These are phyloP conservation scores for Porites divaricata DNA, from an alignment of 92 coral and sea anemone genomes.

Conservation along the genomic window DNA sequence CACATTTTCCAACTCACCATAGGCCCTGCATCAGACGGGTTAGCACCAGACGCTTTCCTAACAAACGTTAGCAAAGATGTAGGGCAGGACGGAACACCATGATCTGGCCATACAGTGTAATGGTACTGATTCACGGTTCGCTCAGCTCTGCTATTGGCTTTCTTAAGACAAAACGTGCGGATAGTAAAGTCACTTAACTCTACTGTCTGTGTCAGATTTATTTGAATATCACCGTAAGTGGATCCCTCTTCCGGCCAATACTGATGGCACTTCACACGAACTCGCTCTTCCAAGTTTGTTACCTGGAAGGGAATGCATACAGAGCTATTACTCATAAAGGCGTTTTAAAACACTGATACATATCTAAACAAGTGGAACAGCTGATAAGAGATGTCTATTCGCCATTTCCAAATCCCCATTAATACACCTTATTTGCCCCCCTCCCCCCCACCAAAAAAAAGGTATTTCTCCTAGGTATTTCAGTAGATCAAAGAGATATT, in stretches of 20 bases:
- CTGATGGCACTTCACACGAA: conserved; percentile 91
- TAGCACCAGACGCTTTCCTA: conserved; percentile 86
- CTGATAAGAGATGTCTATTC: no score
- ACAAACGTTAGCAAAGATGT: conserved; percentile 93
- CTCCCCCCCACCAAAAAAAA: no score
- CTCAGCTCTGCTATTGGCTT: conserved; percentile 64
- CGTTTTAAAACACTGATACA: no score
- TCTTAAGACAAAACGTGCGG: conserved; percentile 73
- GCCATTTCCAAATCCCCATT: no score
- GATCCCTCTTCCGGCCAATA: conserved; percentile 77
- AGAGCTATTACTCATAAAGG: neutral
- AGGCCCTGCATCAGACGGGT: conserved; percentile 91
- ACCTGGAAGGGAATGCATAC: conserved; percentile 59
- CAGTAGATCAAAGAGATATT: no score
- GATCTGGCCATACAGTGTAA: conserved; percentile 99
- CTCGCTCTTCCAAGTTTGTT: conserved; percentile 89
- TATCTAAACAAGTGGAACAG: no score
- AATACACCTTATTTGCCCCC: no score
- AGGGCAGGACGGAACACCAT: conserved; percentile 90
- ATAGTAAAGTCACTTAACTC: conserved; percentile 89
- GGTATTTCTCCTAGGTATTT: no score
- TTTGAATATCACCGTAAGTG: conserved; percentile 68
- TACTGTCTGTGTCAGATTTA: conserved; percentile 70
- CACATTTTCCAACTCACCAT: conserved; percentile 69
- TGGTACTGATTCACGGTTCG: conserved; percentile 84